Conservation (phyloP, 2,113 vertebrate species). For the Jacana jacana region DNA sequence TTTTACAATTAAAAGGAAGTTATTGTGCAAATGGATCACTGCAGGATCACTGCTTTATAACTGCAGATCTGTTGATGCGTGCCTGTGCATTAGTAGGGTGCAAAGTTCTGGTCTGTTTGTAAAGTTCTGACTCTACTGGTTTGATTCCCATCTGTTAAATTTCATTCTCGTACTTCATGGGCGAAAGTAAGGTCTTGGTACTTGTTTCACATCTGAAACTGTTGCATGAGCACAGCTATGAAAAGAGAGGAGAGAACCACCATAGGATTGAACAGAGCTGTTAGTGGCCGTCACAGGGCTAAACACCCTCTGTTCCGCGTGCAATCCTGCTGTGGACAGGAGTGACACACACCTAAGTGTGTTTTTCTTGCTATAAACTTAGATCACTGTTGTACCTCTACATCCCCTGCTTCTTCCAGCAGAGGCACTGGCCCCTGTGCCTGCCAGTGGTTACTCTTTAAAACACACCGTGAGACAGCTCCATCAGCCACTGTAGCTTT, state of each 20-base stretch:
- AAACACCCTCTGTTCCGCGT: background rate
- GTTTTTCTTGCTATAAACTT: background rate
- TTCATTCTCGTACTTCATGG: background rate
- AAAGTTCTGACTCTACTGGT: background rate
- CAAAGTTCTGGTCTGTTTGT: background rate
- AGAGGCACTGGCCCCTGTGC: background rate
- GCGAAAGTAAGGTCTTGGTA: background rate
- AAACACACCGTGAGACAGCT: background rate
- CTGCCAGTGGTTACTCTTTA: background rate
- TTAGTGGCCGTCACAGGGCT: background rate
- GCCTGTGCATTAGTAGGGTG: background rate
- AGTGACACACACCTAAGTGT: background rate
- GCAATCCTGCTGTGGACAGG: no score
- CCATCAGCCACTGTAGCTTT: background rate
- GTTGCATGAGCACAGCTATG: background rate
- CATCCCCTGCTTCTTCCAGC: background rate
- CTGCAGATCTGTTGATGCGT: fast-evolving
- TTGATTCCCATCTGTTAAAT: background rate
- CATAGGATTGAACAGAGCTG: background rate
- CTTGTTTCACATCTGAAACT: background rate
- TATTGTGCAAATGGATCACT: background rate
- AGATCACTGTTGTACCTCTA: background rate
- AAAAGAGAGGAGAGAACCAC: background rate
- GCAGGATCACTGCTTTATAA: background rate
- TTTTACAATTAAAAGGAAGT: background rate